phyloP scores from a whole-genome alignment of 2,888 invertebrate species.

The Cryptus viduatorius region DNA sequence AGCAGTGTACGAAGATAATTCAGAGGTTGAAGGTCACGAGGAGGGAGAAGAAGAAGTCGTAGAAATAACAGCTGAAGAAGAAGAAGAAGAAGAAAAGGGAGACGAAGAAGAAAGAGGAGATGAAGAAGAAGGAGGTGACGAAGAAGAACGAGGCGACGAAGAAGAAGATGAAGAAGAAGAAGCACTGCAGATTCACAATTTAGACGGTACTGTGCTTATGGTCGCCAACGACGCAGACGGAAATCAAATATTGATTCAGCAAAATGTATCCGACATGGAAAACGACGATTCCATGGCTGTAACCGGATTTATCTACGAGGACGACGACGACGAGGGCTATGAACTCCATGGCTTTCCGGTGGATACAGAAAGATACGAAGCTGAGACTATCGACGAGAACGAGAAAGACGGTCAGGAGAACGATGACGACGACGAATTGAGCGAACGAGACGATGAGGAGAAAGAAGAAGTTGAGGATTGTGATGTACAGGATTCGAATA shows the following conservation, averaged over 20 bases:
- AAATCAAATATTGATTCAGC: slow-evolving; percentile 82
- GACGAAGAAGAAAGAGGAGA: slow-evolving; percentile 64
- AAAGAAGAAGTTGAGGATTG: slow-evolving; percentile 70
- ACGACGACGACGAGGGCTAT: slow-evolving; percentile 77
- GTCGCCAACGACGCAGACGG: slow-evolving; percentile 82
- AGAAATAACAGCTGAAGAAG: slow-evolving; percentile 41
- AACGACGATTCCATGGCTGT: slow-evolving; percentile 80
- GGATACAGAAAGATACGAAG: slow-evolving; percentile 71
- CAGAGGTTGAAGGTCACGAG: slow-evolving; percentile 56
- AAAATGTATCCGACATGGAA: slow-evolving; percentile 77
- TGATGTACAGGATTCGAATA: slow-evolving; percentile 73
- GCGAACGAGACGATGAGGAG: slow-evolving; percentile 60
- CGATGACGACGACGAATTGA: slow-evolving; percentile 55
- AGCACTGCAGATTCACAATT: slow-evolving; percentile 77
- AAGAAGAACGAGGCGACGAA: slow-evolving; percentile 64
- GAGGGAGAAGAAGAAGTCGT: slow-evolving; percentile 52
- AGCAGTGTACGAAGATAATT: slow-evolving; percentile 50
- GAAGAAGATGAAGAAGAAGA: slow-evolving; percentile 72
- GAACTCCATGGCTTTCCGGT: slow-evolving; percentile 75
- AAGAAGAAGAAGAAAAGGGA: slow-evolving; percentile 54
- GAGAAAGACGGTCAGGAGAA: slow-evolving; percentile 42
- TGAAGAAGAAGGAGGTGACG: slow-evolving; percentile 58
- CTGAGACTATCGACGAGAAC: neutral
- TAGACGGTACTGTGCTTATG: slow-evolving; percentile 83
- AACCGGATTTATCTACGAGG: slow-evolving; percentile 79